Conservation (phyloP, 2,113 vertebrate species). For the Rhinolophus sinicus region DNA sequence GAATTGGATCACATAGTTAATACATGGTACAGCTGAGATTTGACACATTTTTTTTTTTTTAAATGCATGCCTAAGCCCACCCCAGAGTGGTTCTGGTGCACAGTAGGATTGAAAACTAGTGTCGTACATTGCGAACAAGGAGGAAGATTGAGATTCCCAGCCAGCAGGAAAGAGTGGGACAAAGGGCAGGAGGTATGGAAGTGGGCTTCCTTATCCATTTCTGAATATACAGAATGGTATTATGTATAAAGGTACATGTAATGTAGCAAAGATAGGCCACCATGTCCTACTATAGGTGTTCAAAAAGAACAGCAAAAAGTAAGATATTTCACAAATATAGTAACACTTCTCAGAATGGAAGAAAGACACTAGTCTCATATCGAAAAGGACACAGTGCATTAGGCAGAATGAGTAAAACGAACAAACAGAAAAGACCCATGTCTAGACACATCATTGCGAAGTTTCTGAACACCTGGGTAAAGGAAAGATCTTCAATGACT, state of each 20-base stretch:
- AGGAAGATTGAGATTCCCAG: neutral
- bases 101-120: neutral
- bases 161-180: neutral
- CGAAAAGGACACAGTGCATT: neutral
- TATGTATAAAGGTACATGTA: neutral
- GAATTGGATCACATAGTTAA: neutral
- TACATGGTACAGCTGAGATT: neutral
- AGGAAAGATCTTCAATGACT: neutral
- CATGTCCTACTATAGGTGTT: neutral
- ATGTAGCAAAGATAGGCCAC: neutral
- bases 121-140: neutral
- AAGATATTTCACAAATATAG: neutral
- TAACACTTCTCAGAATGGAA: conserved; percentile 43
- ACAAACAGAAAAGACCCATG: neutral
- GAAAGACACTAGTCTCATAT: neutral
- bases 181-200: neutral
- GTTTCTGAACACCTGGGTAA: neutral
- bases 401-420: neutral
- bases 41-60: neutral
- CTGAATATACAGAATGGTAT: neutral
- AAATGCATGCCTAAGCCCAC: neutral
- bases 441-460: neutral
- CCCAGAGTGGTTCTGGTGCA: neutral
- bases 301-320: conserved; percentile 13
- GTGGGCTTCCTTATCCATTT: neutral